Percentiles rank a stretch among this genome's conserved stretches.
Conservation (phyloP, 2,113 vertebrate genomes). For the Colossoma macropomum region DNA sequence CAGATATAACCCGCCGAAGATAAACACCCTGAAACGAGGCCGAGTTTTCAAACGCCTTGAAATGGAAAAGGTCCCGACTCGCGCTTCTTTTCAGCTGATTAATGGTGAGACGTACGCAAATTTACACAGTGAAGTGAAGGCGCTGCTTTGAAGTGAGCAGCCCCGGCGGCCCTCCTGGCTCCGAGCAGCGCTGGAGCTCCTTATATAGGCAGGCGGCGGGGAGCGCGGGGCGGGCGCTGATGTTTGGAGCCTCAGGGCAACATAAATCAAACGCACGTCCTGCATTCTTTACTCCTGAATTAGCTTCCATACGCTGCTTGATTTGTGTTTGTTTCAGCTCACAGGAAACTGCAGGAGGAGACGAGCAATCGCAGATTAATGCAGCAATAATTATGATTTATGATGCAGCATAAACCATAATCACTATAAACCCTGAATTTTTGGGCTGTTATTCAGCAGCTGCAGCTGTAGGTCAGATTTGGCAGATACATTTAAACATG, state of each 20-base stretch:
- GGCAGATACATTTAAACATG: too few relatives aligned
- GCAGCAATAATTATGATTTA: too few relatives aligned
- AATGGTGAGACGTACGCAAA: slow-evolving; percentile 39
- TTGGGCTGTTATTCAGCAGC: too few relatives aligned
- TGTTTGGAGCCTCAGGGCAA: slow-evolving; percentile 26
- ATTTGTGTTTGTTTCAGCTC: background rate
- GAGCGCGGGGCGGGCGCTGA: background rate
- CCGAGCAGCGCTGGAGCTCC: slow-evolving; percentile 41
- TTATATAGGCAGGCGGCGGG: slow-evolving; percentile 51
- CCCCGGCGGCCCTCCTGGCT: slow-evolving; percentile 10
- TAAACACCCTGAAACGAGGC: slow-evolving; percentile 55
- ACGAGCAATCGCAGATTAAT: too few relatives aligned
- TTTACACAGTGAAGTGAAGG: slow-evolving; percentile 17
- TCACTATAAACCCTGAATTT: too few relatives aligned
- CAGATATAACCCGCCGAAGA: slow-evolving; percentile 41
- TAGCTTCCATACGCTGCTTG: background rate
- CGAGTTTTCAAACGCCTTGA: slow-evolving; percentile 21
- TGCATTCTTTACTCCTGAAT: background rate
- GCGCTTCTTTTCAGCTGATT: slow-evolving; percentile 43
- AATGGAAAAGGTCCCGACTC: slow-evolving; percentile 50
- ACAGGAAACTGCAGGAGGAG: background rate
- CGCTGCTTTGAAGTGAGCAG: slow-evolving; percentile 45
- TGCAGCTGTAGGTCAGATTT: too few relatives aligned
- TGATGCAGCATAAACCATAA: too few relatives aligned
- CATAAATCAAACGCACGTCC: slow-evolving; percentile 10